phyloP scores from a whole-genome alignment of 2,888 invertebrate species.

The Dusona sp. region DNA sequence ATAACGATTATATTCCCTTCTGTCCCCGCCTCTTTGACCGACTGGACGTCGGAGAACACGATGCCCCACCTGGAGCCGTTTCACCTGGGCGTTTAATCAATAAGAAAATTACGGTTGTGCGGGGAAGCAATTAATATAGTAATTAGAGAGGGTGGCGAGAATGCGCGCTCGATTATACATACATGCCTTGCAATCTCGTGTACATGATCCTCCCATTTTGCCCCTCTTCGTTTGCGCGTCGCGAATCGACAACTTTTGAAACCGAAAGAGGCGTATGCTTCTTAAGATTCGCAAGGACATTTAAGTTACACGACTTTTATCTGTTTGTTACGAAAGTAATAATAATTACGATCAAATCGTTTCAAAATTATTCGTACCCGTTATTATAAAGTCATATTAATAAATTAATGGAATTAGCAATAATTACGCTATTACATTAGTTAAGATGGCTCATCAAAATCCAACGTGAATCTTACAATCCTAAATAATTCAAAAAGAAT shows the following conservation, averaged over 20 bases:
- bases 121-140: constrained; percentile 78
- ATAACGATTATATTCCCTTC: constrained; percentile 52
- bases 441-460: background rate
- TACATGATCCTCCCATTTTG: constrained; percentile 56
- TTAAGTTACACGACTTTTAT: background rate
- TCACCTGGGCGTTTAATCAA: constrained; percentile 67
- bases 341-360: background rate
- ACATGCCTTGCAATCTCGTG: constrained; percentile 37
- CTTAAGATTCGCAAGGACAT: constrained; percentile 25
- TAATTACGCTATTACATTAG: background rate
- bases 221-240: constrained; percentile 29
- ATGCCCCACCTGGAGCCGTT: constrained; percentile 53
- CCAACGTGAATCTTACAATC: background rate
- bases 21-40: constrained; percentile 10
- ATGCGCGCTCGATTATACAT: constrained; percentile 56
- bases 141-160: constrained; percentile 74
- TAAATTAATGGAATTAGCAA: background rate
- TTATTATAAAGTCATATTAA: background rate
- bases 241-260: constrained; percentile 47
- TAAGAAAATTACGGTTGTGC: constrained; percentile 69
- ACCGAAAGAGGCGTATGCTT: background rate
- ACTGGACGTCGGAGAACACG: constrained; percentile 19
- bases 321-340: background rate
- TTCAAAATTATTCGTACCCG: background rate
- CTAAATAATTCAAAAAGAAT: background rate